Evolutionary conservation across 2,888 invertebrate genomes (phyloP), one percentile per base, ranked within the genome.

Genomic region (Galerucella nymphaeae): DNA sequence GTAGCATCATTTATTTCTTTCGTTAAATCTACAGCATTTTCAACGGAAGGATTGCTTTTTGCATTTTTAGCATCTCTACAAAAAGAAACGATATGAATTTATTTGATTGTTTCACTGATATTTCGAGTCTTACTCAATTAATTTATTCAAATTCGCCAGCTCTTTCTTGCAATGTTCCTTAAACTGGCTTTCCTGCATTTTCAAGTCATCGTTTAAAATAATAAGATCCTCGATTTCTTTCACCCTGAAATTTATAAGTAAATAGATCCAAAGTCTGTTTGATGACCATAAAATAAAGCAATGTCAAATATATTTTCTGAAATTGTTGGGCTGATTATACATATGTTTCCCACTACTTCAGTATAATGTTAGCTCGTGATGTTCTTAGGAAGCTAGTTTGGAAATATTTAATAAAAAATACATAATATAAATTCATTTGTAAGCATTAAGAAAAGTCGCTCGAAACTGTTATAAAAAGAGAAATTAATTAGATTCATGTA

Each of bases 101-200:
- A 23, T 16, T 11, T 9, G 10, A n/a, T 42, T 2, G n/a, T 64
- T 69, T 63, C 9, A 8, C 23, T 38, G 50, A 41, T 0, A 42
- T 63, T 0, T 38, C 18, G 41, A 80, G 9, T 53, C 83, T 80
- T 79, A 84, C 85, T 87, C 83, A 61, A 89, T 86, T 74, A 87
- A 83, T 70, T 84, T 84, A 42, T 77, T 74, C 41, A 78, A 58
- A 48, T 70, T 68, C 14, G 70, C 88, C 74, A 93, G 85, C 84
- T 93, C 92, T 42, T 87, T 88, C 80, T 92, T 92, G 83, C 95
- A 95, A 71, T 92, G 90, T 75, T 93, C 92, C 76, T 92, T 92
- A 81, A 94, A 94, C 80, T 92, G 90, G 38, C 89, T 87, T 83
- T 95, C 94, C 83, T 93, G 91, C 75, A 90, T 89, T 83, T 92